These are phyloP conservation scores for Plumapathes pennacea DNA, from an alignment of 92 coral and sea anemone genomes.

Conservation along the genomic window DNA sequence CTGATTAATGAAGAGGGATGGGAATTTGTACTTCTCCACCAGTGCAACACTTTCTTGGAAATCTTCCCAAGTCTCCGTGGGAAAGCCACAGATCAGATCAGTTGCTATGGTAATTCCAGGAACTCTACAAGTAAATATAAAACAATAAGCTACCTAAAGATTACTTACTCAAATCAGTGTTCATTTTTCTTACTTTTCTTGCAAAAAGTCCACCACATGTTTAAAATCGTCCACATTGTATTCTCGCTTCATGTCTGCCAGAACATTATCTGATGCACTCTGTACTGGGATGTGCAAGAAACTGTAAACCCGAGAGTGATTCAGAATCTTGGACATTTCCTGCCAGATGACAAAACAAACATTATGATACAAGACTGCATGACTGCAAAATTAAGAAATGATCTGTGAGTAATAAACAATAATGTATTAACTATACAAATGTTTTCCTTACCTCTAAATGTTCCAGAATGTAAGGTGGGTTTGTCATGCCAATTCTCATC, in stretches of 20 bases:
- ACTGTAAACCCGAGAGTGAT: constrained; percentile 85
- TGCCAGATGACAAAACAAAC: constrained; percentile 2
- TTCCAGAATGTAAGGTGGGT: constrained; percentile 98
- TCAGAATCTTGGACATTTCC: constrained; percentile 96
- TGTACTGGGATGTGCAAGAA: constrained; percentile 96
- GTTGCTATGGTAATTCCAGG: constrained; percentile 92
- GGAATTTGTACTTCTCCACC: constrained; percentile 85
- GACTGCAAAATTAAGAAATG: not conserved
- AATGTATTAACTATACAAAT: not conserved
- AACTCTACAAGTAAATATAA: constrained; percentile 44
- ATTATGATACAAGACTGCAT: not conserved
- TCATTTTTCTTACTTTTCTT: constrained; percentile 54
- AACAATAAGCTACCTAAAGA: not conserved
- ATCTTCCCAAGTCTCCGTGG: constrained; percentile 90
- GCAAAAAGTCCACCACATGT: constrained; percentile 87
- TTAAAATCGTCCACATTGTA: constrained; percentile 79
- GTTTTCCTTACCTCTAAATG: constrained; percentile 76
- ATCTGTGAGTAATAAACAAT: not conserved
- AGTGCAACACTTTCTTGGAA: constrained; percentile 85
- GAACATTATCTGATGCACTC: constrained; percentile 91
- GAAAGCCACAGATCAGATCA: constrained; percentile 96
- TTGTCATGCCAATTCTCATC: constrained; percentile 95
- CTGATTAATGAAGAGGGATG: constrained; percentile 94
- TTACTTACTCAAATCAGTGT: not conserved
- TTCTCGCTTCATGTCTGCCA: constrained; percentile 96